These are phyloP conservation scores for Ailuropoda melanoleuca DNA, from an alignment of 2,113 vertebrate genomes.

Conservation along the genomic window DNA sequence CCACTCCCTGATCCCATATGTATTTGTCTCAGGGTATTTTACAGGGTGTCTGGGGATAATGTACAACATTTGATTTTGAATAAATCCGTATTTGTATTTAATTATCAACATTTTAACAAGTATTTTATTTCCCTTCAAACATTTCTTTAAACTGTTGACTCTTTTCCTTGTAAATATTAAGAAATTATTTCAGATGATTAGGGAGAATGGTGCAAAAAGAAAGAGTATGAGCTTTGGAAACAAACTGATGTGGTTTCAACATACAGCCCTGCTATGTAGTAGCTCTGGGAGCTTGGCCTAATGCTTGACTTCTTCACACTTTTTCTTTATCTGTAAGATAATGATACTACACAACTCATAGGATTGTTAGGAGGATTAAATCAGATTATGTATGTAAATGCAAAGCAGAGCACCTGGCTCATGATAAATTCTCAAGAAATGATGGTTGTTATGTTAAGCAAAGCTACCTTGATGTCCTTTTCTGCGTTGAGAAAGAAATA, in stretches of 20 bases:
- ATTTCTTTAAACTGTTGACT: constrained; percentile 1
- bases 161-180: constrained; percentile 23
- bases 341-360: background rate
- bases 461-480: constrained; percentile 1
- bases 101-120: background rate
- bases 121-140: constrained; percentile 3
- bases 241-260: background rate
- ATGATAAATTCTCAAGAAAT: background rate
- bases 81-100: background rate
- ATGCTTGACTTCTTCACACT: background rate
- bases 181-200: background rate
- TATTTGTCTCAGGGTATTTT: background rate
- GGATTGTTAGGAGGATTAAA: background rate
- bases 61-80: background rate
- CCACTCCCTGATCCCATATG: background rate
- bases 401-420: background rate
- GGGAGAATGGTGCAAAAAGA: background rate
- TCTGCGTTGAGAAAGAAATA: constrained; percentile 25
- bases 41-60: background rate
- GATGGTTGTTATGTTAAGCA: background rate
- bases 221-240: background rate
- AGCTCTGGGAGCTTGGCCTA: background rate
- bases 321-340: background rate
- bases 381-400: background rate
- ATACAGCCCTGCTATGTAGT: background rate